A percentile compares a stretch with the other conserved stretches of the same genome.
These are phyloP conservation scores for Archegozetes longisetosus DNA, from an alignment of 1,140 invertebrate genomes.

Conservation along the genomic window DNA sequence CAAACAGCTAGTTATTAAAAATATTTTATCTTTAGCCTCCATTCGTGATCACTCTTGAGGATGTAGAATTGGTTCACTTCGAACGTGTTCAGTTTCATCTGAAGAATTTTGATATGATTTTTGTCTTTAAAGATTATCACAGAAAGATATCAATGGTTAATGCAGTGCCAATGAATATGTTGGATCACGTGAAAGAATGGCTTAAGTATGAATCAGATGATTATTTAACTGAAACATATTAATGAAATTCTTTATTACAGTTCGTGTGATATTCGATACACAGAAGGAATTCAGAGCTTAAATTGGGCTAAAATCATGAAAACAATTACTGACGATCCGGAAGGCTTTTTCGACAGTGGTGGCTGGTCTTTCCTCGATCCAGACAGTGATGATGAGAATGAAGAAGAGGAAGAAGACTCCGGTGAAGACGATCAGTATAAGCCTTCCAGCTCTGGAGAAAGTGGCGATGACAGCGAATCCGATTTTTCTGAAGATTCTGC, in stretches of 20 bases:
- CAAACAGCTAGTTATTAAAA: not conserved
- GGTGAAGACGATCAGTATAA: slow-evolving; percentile 46
- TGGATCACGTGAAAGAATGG: slow-evolving; percentile 99
- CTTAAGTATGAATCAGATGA: slow-evolving; percentile 53
- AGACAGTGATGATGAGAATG: slow-evolving; percentile 64
- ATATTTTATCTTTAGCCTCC: slow-evolving; percentile 50
- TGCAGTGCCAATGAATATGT: slow-evolving; percentile 93
- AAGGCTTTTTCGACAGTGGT: slow-evolving; percentile 94
- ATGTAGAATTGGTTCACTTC: slow-evolving; percentile 95
- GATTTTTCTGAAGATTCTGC: slow-evolving; percentile 26
- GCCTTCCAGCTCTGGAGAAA: slow-evolving; percentile 27
- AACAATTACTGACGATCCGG: slow-evolving; percentile 94
- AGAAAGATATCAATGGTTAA: slow-evolving; percentile 90
- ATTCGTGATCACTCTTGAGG: slow-evolving; percentile 93
- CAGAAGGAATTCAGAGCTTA: slow-evolving; percentile 92
- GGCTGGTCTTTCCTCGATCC: slow-evolving; percentile 97
- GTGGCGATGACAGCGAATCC: slow-evolving; percentile 27
- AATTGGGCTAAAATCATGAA: slow-evolving; percentile 99
- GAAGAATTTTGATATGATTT: slow-evolving; percentile 99
- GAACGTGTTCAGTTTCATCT: slow-evolving; percentile 96
- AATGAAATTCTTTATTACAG: slow-evolving; percentile 32
- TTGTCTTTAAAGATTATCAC: slow-evolving; percentile 96
- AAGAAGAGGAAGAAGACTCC: slow-evolving; percentile 36
- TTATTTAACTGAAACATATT: not conserved
- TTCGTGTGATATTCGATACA: slow-evolving; percentile 91